Percentiles rank a stretch among this genome's conserved stretches.
phyloP scores from a whole-genome alignment of 1,140 invertebrate species.

The Brachionus calyciflorus region DNA sequence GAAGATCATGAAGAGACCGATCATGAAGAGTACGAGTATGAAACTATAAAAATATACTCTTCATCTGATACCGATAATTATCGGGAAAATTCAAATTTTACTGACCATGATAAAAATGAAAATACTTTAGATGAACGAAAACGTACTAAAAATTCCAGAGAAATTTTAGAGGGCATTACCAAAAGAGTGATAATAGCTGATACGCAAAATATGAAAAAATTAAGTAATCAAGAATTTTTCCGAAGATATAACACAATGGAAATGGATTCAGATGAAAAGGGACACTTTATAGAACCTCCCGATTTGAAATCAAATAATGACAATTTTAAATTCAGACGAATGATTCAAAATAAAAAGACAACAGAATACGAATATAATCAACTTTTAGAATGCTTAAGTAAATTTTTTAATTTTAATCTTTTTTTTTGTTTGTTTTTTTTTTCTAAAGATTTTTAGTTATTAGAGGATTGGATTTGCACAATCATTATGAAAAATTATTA shows the following conservation, averaged over 20 bases:
- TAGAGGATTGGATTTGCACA: slow-evolving; percentile 36
- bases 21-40: neutral
- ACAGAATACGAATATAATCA: slow-evolving; percentile 28
- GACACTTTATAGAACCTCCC: slow-evolving; percentile 2
- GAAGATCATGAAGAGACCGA: neutral
- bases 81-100: neutral
- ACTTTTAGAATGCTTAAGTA: slow-evolving; percentile 37
- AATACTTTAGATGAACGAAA: slow-evolving; percentile 6
- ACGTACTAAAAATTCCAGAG: slow-evolving; percentile 8
- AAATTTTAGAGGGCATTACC: slow-evolving; percentile 29
- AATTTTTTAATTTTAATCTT: neutral
- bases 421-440: neutral
- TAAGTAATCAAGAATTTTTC: slow-evolving; percentile 3
- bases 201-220: neutral
- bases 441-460: neutral
- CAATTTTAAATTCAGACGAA: neutral
- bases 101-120: neutral
- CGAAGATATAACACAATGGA: neutral
- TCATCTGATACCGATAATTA: neutral
- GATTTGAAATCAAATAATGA: slow-evolving; percentile 30
- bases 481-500: slow-evolving; percentile 38
- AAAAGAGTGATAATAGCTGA: slow-evolving; percentile 30
- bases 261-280: neutral
- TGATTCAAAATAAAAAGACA: neutral
- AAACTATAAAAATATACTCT: neutral